Base-by-base conservation (phyloP, 1,140 invertebrate genomes). In the Alviniconcha marisindica region DNA sequence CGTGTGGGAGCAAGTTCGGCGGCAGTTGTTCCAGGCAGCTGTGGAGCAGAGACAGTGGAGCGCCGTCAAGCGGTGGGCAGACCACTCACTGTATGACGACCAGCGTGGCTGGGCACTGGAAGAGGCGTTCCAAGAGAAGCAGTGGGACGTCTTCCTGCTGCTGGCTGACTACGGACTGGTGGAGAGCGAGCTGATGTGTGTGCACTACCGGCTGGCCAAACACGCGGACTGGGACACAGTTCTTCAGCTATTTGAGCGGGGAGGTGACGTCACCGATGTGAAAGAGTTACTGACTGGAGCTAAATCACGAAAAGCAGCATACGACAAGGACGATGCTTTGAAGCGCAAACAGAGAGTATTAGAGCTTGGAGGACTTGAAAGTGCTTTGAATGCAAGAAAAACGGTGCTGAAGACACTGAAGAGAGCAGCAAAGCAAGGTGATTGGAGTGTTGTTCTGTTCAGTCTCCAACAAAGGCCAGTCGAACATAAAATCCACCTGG, bases 171-270 rank as follows among this genome's bases (percentile, higher is more conserved):
- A 71, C 31, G 66, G 66, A 33, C 4, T 71, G 66, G n/a, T n/a
- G n/a, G n/a, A 21, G 21, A 7, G 14, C 4, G 31, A 71, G 31
- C 66, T 28, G 28, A 71, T 33, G 36, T 21, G 31, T 36, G 66
- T 36, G 31, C 36, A 71, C 66, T 38, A 38, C 66, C 21, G 12
- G 66, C 7, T 71, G 66, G 66, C 66, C 36, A 71, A 71, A 36
- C 31, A 71, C 36, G 66, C 21, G 28, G 66, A 71, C 66, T 71
- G 66, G 66, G 36, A 71, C 66, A 71, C 66, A 18, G 66, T 71
- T 21, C 66, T 71, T 7, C 7, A 71, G 21, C 21, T 71, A 15
- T 21, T 71, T 21, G 66, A 71, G 66, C 21, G 66, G 28, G 66
- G 66, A 7, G 66, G 31, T 7, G 66, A 71, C 36, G 31, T 71